These are phyloP conservation scores for Percopsis transmontana DNA, from an alignment of 2,113 vertebrate genomes.

Conservation along the genomic window DNA sequence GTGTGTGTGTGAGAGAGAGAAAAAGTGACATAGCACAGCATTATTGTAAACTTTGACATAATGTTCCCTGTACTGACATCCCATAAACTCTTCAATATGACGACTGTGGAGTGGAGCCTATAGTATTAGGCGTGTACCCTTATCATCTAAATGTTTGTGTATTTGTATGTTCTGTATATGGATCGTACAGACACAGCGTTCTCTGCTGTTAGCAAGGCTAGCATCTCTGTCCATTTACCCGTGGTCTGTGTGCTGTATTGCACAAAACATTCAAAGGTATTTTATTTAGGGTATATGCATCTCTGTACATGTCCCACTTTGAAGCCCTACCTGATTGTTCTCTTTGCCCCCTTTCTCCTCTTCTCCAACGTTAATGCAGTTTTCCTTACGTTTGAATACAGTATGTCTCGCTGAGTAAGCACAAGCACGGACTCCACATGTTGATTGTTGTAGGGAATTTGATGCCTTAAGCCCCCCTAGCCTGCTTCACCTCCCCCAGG, in stretches of 20 bases:
- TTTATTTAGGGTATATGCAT: slow-evolving; percentile 21
- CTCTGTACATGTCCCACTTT: slow-evolving; percentile 24
- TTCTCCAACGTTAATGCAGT: slow-evolving; percentile 49
- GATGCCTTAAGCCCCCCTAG: slow-evolving; percentile 51
- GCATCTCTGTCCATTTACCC: background rate
- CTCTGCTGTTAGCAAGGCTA: slow-evolving; percentile 31
- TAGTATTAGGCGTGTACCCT: no score
- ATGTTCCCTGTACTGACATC: no score
- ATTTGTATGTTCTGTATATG: no score
- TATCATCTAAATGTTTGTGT: no score
- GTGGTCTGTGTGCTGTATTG: background rate
- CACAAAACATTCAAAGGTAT: slow-evolving; percentile 28
- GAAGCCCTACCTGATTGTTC: slow-evolving; percentile 49
- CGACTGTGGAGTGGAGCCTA: no score
- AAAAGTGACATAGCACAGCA: no score
- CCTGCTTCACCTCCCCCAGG: slow-evolving; percentile 41
- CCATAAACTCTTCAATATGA: no score
- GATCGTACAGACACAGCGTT: no score
- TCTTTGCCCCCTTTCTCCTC: slow-evolving; percentile 35
- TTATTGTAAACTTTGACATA: no score
- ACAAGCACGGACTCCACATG: slow-evolving; percentile 49
- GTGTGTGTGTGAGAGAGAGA: no score
- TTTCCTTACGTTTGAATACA: slow-evolving; percentile 50
- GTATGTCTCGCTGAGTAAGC: slow-evolving; percentile 57
- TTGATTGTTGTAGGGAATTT: slow-evolving; percentile 71